These are phyloP conservation scores for Baronia brevicornis DNA, from an alignment of 2,888 invertebrate genomes.

Conservation along the genomic window DNA sequence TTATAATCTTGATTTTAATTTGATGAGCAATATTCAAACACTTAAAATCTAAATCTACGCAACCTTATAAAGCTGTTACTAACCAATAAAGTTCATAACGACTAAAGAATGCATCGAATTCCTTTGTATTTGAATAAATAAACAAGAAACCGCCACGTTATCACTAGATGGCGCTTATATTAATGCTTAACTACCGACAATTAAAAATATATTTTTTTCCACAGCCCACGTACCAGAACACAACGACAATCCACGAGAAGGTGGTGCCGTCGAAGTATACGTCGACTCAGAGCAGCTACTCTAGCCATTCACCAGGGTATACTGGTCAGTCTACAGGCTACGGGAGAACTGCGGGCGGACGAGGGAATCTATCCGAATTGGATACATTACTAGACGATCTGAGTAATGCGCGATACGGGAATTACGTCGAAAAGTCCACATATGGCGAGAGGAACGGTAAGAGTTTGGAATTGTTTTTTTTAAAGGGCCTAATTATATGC, in stretches of 20 bases:
- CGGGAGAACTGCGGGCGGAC: conserved; percentile 42
- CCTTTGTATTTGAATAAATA: too few relatives aligned
- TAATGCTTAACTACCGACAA: conserved; percentile 13
- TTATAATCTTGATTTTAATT: too few relatives aligned
- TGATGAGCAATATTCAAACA: too few relatives aligned
- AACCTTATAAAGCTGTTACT: too few relatives aligned
- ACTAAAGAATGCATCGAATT: too few relatives aligned
- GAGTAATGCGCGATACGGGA: conserved; percentile 81
- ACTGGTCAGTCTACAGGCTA: conserved; percentile 32
- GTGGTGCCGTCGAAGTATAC: conserved; percentile 61
- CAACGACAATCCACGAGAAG: conserved; percentile 58
- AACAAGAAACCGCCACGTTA: too few relatives aligned
- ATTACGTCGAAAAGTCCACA: conserved; percentile 50
- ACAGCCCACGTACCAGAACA: conserved; percentile 81
- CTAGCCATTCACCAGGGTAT: conserved; percentile 37
- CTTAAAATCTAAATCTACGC: too few relatives aligned
- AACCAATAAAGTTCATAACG: too few relatives aligned
- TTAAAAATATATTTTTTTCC: conserved; percentile 31
- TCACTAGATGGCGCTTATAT: conserved; percentile 3
- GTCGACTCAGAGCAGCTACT: conserved; percentile 34
- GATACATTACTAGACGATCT: conserved; percentile 94
- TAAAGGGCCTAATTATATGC: neutral
- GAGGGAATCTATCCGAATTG: conserved; percentile 90
- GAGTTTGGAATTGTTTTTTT: conserved; percentile 18
- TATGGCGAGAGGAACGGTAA: conserved; percentile 53